phyloP scores from a whole-genome alignment of 1,140 invertebrate species.

The Brachionus koreanus region DNA sequence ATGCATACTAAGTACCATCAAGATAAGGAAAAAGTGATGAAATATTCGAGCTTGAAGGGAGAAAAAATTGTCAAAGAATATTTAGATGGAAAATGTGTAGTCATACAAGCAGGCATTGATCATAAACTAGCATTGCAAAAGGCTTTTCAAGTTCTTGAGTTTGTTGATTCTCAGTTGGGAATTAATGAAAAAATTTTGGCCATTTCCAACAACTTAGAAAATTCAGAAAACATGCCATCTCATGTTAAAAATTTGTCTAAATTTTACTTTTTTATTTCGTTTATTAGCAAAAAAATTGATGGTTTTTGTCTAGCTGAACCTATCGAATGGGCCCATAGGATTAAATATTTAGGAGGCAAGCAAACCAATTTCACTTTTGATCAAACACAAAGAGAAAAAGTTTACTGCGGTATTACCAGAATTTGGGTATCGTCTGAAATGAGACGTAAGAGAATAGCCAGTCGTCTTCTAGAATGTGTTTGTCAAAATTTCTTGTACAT shows the following conservation, averaged over 20 bases:
- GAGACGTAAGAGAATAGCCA: constrained; percentile 12
- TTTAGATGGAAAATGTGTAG: constrained; percentile 23
- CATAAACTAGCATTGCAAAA: neutral
- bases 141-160: constrained; percentile 15
- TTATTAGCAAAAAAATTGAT: neutral
- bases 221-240: neutral
- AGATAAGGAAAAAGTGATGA: neutral
- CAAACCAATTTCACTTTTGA: constrained; percentile 2
- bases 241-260: constrained; percentile 29
- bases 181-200: neutral
- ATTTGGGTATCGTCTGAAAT: constrained; percentile 10
- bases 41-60: neutral
- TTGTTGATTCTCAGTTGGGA: constrained; percentile 21
- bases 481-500: constrained; percentile 38
- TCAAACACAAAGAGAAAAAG: neutral
- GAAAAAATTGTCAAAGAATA: constrained; percentile 20
- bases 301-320: constrained; percentile 31
- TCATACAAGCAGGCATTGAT: constrained; percentile 24
- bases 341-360: constrained; percentile 1
- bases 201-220: neutral
- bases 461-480: neutral
- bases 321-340: neutral
- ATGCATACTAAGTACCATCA: constrained; percentile 7
- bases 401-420: constrained; percentile 1
- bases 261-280: constrained; percentile 31